Conservation (phyloP, 2,888 invertebrate species). For the Ephialtes manifestator region DNA sequence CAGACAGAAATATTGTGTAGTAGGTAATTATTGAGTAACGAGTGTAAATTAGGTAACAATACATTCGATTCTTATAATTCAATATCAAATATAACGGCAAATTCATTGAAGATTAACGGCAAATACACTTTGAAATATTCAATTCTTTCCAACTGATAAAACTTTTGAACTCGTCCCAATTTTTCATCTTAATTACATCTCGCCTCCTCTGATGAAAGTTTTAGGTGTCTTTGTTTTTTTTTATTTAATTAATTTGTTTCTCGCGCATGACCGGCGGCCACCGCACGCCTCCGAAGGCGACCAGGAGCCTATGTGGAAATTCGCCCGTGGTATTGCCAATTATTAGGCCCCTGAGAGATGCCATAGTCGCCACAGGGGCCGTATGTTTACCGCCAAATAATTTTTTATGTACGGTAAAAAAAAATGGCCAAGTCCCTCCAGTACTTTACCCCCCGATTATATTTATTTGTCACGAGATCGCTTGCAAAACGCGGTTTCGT, state of each 20-base stretch:
- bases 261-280: conserved; percentile 73
- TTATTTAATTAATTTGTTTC: conserved; percentile 62
- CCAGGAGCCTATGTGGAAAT: conserved; percentile 85
- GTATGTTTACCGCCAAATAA: conserved; percentile 35
- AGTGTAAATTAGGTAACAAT: conserved; percentile 51
- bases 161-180: conserved; percentile 1
- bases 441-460: conserved; percentile 53
- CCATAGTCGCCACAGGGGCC: conserved; percentile 17
- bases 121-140: too few species aligned
- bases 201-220: conserved; percentile 28
- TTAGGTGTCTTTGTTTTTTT: conserved; percentile 30
- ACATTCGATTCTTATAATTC: neutral
- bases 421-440: conserved; percentile 55
- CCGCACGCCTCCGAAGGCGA: conserved; percentile 71
- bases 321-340: conserved; percentile 82
- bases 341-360: conserved; percentile 48
- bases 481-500: conserved; percentile 63
- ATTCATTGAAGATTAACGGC: conserved; percentile 2
- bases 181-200: conserved; percentile 22
- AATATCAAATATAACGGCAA: neutral
- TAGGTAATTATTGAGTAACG: conserved; percentile 35
- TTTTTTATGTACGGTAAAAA: conserved; percentile 35
- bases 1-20: conserved; percentile 9
- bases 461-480: conserved; percentile 62
- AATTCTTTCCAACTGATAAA: neutral